Conservation (phyloP, 2,888 invertebrate species). For the Cyclophora punctaria region DNA sequence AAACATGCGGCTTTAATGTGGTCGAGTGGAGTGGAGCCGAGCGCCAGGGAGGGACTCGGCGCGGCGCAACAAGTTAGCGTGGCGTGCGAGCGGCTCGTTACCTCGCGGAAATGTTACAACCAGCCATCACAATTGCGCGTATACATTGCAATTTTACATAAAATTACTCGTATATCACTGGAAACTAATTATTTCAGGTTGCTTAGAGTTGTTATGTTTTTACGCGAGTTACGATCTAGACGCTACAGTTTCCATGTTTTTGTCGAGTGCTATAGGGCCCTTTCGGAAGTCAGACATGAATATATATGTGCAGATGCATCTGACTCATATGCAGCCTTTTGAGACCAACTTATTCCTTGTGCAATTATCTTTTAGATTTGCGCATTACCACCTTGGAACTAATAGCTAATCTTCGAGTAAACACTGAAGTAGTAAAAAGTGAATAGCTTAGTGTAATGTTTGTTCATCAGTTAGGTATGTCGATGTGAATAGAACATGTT, state of each 20-base stretch:
- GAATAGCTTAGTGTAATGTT: no score
- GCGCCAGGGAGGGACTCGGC: slow-evolving; percentile 6
- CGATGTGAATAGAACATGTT: no score
- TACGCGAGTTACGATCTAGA: no score
- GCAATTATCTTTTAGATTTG: no score
- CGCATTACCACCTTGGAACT: no score
- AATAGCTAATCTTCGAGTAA: no score
- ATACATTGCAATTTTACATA: slow-evolving; percentile 24
- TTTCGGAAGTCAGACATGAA: no score
- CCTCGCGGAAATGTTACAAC: slow-evolving; percentile 29
- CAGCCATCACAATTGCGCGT: slow-evolving; percentile 22
- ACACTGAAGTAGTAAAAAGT: no score
- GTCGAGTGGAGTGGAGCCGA: slow-evolving; percentile 5
- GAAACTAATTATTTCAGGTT: slow-evolving; percentile 15
- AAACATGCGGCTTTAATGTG: slow-evolving; percentile 38
- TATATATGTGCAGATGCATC: no score
- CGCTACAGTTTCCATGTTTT: no score
- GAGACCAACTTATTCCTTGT: slow-evolving; percentile 1
- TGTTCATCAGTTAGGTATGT: no score
- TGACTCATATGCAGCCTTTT: slow-evolving; percentile 1
- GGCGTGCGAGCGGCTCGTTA: slow-evolving; percentile 31
- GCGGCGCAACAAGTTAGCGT: slow-evolving; percentile 26
- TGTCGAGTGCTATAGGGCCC: no score
- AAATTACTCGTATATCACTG: slow-evolving; percentile 16
- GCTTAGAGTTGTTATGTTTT: slow-evolving; percentile 1